A percentile compares a stretch with the other conserved stretches of the same genome.
Conservation (phyloP, 2,888 invertebrate genomes). For the Leucophenga montana region DNA sequence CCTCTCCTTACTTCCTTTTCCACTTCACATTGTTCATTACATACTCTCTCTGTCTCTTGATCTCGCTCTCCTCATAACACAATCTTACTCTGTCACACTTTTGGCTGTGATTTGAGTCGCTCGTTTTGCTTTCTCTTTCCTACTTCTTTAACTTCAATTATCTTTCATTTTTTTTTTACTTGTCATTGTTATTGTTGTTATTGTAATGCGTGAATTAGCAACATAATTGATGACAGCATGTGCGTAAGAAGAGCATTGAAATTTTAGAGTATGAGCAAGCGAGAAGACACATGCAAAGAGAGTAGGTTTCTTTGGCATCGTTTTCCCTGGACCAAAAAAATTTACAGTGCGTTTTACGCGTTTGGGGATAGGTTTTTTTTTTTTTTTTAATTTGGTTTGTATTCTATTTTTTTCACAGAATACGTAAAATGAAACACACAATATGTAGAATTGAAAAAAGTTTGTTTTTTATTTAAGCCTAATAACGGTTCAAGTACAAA, state of each 20-base stretch:
- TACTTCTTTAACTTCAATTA: background rate
- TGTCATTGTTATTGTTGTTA: slow-evolving; percentile 26
- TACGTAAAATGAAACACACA: background rate
- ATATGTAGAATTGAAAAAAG: too few relatives aligned
- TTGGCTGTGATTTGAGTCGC: background rate
- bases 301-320: background rate
- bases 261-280: background rate
- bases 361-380: background rate
- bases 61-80: background rate
- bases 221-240: slow-evolving; percentile 6
- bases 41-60: slow-evolving; percentile 9
- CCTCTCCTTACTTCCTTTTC: background rate
- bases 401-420: background rate
- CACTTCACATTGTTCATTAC: background rate
- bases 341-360: background rate
- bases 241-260: background rate
- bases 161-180: slow-evolving; percentile 50
- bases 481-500: too few relatives aligned
- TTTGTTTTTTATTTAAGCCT: too few relatives aligned
- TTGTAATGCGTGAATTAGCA: slow-evolving; percentile 26
- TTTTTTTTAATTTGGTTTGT: background rate
- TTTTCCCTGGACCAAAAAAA: background rate
- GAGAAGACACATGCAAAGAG: background rate
- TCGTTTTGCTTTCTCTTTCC: background rate
- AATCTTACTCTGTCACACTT: slow-evolving; percentile 27